Evolutionary conservation across 2,797 vertebrate genomes (phyloP).

Genomic region (Geotrypetes seraphini): DNA sequence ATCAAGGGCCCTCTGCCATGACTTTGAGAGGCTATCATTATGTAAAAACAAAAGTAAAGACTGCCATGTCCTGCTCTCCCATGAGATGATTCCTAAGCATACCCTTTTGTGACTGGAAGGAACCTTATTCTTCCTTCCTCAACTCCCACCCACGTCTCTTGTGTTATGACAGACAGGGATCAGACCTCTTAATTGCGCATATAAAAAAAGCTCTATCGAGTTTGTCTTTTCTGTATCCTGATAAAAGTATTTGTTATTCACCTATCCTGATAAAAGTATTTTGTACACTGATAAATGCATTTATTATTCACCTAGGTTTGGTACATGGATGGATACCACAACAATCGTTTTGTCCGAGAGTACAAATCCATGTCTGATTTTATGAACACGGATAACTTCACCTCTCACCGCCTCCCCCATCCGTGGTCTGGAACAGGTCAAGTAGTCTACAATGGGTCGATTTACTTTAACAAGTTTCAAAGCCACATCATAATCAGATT

Average conservation of each 20-base stretch:
- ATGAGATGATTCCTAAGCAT: too few species aligned
- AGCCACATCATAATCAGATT: slow-evolving; percentile 95
- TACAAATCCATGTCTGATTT: slow-evolving; percentile 91
- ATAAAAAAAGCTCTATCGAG: neutral
- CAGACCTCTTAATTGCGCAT: too few species aligned
- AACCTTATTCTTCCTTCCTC: too few species aligned
- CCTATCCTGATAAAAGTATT: too few species aligned
- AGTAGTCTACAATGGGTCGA: slow-evolving; percentile 95
- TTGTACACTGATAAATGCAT: neutral
- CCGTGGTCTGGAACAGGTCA: slow-evolving; percentile 94
- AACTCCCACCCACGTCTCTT: too few species aligned
- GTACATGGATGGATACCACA: slow-evolving; percentile 99
- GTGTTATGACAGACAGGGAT: too few species aligned
- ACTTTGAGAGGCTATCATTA: too few species aligned
- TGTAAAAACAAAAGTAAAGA: too few species aligned
- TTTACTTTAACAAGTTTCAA: slow-evolving; percentile 98
- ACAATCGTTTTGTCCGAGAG: slow-evolving; percentile 92
- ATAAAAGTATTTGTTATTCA: neutral
- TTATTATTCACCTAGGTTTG: slow-evolving; percentile 65
- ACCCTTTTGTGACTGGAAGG: too few species aligned
- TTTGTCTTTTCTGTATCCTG: too few species aligned
- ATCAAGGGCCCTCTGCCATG: too few species aligned
- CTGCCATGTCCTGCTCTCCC: too few species aligned
- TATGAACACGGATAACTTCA: slow-evolving; percentile 91
- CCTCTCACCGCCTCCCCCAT: slow-evolving; percentile 91